phyloP scores from a whole-genome alignment of 2,113 vertebrate genomes.

The Pimephales promelas region DNA sequence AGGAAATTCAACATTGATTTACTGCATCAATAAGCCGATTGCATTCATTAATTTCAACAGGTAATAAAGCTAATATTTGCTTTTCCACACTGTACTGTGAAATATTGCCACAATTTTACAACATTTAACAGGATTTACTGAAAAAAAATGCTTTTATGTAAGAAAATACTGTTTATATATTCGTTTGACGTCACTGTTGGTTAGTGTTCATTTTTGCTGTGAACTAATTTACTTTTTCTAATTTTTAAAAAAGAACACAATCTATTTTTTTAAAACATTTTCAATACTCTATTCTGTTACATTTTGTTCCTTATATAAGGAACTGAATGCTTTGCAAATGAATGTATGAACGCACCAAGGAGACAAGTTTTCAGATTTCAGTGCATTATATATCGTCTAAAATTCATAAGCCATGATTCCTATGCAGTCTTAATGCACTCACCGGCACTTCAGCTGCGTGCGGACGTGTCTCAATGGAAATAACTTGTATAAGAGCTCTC shows the following conservation, averaged over 20 bases:
- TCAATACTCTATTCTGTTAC: not conserved
- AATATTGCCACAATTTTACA: not conserved
- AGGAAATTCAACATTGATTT: conserved; percentile 36
- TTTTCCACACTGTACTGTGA: not conserved
- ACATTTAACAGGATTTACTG: not conserved
- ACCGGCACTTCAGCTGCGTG: not conserved
- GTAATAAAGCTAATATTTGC: conserved; percentile 23
- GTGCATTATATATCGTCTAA: not conserved
- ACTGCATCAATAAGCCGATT: not conserved
- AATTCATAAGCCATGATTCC: not conserved
- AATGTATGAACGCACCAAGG: too few relatives aligned
- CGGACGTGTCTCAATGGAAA: not conserved
- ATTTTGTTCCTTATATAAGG: not conserved
- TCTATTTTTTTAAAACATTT: not conserved
- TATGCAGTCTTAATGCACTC: not conserved
- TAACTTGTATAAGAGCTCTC: conserved; percentile 18
- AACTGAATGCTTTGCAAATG: not conserved
- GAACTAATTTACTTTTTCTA: not conserved
- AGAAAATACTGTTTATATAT: not conserved
- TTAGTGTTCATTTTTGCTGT: not conserved
- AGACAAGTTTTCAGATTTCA: not conserved
- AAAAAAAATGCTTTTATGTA: not conserved
- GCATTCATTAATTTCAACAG: conserved; percentile 6
- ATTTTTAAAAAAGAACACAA: not conserved
- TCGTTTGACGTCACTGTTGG: not conserved